Evolutionary conservation across 2,888 invertebrate species (phyloP), one percentile per base, ranked within the genome.

Genomic region (Metallyticus violacea): DNA sequence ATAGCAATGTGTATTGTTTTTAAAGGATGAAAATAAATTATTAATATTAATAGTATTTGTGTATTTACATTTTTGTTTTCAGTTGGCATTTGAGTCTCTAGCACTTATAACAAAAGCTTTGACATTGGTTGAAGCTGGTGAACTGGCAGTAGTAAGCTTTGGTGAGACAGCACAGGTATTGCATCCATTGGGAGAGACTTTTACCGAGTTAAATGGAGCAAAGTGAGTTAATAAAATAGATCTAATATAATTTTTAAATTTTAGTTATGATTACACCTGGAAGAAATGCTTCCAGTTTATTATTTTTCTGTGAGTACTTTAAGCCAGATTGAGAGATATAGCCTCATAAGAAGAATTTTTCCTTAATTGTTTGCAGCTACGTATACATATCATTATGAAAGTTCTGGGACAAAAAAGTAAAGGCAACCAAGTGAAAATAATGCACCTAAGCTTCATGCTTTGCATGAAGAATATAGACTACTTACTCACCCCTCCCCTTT

Each of bases 31-130:
- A 79, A 25, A 79, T 9, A n/a, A 79, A 7, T 79, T 79, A 7
- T 15, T 85, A 15, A 7, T 79, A 25, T 79, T 79, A 79, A 7
- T n/a, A n/a, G n/a, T n/a, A n/a, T n/a, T n/a, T n/a, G n/a, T n/a
- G n/a, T 28, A 15, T 86, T 15, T n/a, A n/a, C n/a, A n/a, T 9
- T 40, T 15, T 26, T 28, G 15, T 25, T 85, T 62, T 26, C 96
- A 97, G 91, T 92, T 99, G 88, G 98, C 99, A 0, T 97, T 99
- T 90, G 98, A 99, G 91, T 98, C 99, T 26, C 94, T 99, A 25
- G 97, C 99, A 0, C 93, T 99, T 27, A 97, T 99, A 15, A 94
- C 95, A 86, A 94, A 96, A 93, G 99, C 99, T 0, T 92, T 99
- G 87, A 97, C 97, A 26, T 94, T 99, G 9, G 93, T 99, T 6